A percentile compares a stretch with the other conserved stretches of the same genome.
These are phyloP conservation scores for Chrysochloris asiatica DNA, from an alignment of 2,113 vertebrate species.

Conservation along the genomic window DNA sequence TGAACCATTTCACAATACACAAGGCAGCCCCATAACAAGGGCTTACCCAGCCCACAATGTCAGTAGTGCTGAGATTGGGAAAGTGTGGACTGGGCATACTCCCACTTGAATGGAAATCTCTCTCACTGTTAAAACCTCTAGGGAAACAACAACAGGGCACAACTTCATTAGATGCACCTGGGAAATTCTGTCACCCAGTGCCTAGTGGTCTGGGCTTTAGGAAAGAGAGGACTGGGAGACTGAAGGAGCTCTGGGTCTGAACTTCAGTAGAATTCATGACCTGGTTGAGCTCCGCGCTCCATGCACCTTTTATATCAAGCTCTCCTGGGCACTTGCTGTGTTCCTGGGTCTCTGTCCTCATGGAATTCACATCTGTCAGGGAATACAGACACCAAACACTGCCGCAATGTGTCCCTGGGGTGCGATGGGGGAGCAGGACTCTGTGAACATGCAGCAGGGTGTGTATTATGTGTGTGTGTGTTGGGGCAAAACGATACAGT, in stretches of 20 bases:
- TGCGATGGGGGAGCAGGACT: no score
- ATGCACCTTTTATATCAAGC: background rate
- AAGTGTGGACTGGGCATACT: background rate
- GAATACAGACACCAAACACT: background rate
- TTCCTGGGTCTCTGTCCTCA: background rate
- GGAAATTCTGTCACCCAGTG: background rate
- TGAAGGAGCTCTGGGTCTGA: background rate
- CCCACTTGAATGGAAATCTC: background rate
- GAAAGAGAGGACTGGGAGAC: background rate
- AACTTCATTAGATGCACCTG: background rate
- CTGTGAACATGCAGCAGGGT: background rate
- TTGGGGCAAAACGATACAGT: background rate
- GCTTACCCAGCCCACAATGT: background rate
- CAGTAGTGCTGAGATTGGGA: background rate
- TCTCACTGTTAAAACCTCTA: background rate
- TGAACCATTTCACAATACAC: background rate
- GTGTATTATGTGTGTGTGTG: background rate
- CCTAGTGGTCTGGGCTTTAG: background rate
- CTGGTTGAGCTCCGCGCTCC: background rate
- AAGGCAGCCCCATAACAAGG: background rate
- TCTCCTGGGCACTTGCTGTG: background rate
- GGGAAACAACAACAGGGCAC: background rate
- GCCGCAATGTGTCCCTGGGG: accelerated
- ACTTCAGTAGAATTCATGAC: background rate
- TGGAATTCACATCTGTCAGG: background rate